These are phyloP conservation scores for Camponotus pennsylvanicus DNA, from an alignment of 1,140 invertebrate genomes.

Conservation along the genomic window DNA sequence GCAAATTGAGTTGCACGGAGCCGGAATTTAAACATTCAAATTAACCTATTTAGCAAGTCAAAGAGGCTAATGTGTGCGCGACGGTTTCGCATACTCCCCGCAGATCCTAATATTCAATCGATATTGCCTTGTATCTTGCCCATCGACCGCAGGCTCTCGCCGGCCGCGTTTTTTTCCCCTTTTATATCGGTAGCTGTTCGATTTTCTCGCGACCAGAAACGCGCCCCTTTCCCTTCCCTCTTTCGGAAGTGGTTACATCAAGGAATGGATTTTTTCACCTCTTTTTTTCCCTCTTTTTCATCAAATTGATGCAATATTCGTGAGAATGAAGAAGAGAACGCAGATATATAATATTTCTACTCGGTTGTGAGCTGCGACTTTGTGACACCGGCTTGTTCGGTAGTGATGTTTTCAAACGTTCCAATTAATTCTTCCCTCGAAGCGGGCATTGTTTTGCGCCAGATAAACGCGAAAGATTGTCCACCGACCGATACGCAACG, in stretches of 20 bases:
- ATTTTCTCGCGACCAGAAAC: constrained; percentile 24
- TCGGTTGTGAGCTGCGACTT: constrained; percentile 8
- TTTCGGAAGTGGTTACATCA: neutral
- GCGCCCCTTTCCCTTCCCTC: neutral
- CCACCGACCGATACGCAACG: neutral
- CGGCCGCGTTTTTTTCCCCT: constrained; percentile 1
- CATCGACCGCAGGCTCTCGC: neutral
- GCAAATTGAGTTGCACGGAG: constrained; percentile 83
- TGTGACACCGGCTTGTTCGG: constrained; percentile 20
- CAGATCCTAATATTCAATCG: constrained; percentile 83
- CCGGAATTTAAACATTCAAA: constrained; percentile 85
- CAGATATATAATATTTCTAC: constrained; percentile 3
- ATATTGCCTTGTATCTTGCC: constrained; percentile 76
- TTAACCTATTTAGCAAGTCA: constrained; percentile 85
- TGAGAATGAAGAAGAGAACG: constrained; percentile 14
- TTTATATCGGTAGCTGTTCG: constrained; percentile 41
- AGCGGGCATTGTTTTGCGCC: constrained; percentile 26
- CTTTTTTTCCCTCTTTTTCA: neutral
- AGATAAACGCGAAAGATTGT: constrained; percentile 42
- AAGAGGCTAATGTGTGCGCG: constrained; percentile 80
- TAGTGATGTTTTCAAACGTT: constrained; percentile 49
- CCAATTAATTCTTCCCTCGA: constrained; percentile 53
- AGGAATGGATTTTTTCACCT: neutral
- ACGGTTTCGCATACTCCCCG: constrained; percentile 67
- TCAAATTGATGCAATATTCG: constrained; percentile 19